Conservation (phyloP, 92 coral and sea anemone genomes). For the Anthopleura xanthogrammica region DNA sequence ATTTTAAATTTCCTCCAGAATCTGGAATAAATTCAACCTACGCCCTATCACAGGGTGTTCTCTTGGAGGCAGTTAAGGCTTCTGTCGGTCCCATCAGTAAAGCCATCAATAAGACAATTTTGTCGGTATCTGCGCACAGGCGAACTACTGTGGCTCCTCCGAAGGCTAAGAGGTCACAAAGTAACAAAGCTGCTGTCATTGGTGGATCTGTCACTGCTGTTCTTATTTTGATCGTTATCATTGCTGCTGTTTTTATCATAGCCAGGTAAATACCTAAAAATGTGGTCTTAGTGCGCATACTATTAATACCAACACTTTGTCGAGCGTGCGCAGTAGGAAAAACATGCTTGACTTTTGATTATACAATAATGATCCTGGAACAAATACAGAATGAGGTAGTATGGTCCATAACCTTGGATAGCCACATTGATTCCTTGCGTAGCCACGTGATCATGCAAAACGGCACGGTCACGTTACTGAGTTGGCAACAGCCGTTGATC, state of each 20-base stretch:
- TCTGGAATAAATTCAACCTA: neutral
- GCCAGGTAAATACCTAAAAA: neutral
- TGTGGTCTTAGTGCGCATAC: neutral
- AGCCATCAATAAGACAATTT: conserved; percentile 17
- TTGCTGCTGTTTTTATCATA: neutral
- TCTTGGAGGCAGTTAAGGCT: conserved; percentile 10
- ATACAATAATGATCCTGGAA: too few relatives aligned
- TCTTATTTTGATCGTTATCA: neutral
- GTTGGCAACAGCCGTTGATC: neutral
- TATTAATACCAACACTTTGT: too few relatives aligned
- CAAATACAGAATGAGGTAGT: too few relatives aligned
- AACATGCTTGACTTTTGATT: too few relatives aligned
- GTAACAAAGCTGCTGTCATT: neutral
- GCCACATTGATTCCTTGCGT: too few relatives aligned
- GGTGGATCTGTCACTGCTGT: neutral
- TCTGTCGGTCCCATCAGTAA: conserved; percentile 7
- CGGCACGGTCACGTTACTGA: too few relatives aligned
- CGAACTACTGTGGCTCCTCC: neutral
- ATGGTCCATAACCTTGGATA: too few relatives aligned
- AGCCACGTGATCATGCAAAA: too few relatives aligned
- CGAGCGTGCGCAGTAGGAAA: too few relatives aligned
- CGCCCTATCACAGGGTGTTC: neutral
- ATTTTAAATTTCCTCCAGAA: conserved; percentile 31
- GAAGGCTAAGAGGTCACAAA: neutral
- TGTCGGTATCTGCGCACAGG: neutral